These are phyloP conservation scores for Carettochelys insculpta DNA, from an alignment of 2,113 vertebrate genomes.

Conservation along the genomic window DNA sequence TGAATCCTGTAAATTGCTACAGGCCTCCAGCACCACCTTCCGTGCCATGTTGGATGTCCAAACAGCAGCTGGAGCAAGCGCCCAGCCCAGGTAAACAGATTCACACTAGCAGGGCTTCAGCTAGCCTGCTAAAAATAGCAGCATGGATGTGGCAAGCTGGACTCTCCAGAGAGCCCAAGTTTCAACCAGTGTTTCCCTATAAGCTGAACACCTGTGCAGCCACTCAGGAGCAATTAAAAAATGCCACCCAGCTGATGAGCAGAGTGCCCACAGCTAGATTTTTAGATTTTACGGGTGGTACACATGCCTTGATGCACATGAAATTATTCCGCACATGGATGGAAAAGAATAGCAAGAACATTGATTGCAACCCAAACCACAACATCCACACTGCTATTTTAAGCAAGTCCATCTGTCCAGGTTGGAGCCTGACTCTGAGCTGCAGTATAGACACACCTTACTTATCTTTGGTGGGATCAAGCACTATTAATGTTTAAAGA, in stretches of 20 bases:
- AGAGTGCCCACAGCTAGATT: too few species aligned
- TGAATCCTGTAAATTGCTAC: slow-evolving; percentile 9
- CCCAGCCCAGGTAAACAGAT: neutral
- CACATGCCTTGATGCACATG: too few species aligned
- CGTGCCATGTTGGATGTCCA: neutral
- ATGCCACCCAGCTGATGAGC: too few species aligned
- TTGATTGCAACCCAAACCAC: neutral
- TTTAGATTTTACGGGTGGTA: too few species aligned
- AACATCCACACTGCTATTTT: neutral
- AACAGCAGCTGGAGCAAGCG: neutral
- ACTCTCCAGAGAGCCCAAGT: neutral
- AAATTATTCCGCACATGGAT: too few species aligned
- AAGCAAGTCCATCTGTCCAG: neutral
- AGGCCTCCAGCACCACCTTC: neutral
- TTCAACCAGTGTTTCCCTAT: too few species aligned
- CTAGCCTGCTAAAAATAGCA: neutral
- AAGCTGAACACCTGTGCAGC: too few species aligned
- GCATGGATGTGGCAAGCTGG: neutral
- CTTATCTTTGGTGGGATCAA: slow-evolving; percentile 29
- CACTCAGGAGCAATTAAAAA: too few species aligned
- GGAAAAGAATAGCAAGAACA: too few species aligned
- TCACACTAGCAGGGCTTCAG: neutral
- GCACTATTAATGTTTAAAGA: slow-evolving; percentile 57
- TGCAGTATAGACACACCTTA: slow-evolving; percentile 23
- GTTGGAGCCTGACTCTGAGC: neutral